Conservation (phyloP, 1,140 invertebrate genomes). For the Hermetia illucens region DNA sequence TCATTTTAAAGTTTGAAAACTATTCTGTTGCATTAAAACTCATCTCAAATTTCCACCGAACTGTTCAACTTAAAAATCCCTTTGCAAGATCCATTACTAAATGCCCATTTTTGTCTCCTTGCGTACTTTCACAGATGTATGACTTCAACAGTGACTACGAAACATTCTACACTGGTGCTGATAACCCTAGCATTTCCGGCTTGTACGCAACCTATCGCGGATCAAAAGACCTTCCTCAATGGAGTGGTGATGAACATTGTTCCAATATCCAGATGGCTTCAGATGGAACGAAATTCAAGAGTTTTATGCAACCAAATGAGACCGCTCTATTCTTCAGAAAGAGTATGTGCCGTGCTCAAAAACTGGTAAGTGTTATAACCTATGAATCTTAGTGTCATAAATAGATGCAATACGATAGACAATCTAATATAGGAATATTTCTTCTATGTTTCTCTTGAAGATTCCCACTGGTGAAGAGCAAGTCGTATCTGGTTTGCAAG, state of each 20-base stretch:
- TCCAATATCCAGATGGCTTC: conserved; percentile 62
- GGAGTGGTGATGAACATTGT: conserved; percentile 51
- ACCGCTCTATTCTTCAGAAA: conserved; percentile 63
- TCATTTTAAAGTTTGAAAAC: too few species aligned
- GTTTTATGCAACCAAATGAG: conserved; percentile 50
- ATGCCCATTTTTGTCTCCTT: conserved; percentile 1
- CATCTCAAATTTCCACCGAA: too few species aligned
- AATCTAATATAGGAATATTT: conserved; percentile 6
- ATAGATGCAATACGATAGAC: not conserved
- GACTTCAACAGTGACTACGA: conserved; percentile 66
- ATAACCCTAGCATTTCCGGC: conserved; percentile 44
- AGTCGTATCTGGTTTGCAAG: conserved; percentile 37
- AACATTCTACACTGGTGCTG: conserved; percentile 61
- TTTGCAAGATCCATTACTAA: too few species aligned
- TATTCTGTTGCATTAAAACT: too few species aligned
- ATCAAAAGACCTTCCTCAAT: conserved; percentile 53
- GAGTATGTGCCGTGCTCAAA: conserved; percentile 61
- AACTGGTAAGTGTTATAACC: conserved; percentile 42
- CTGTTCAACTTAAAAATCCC: too few species aligned
- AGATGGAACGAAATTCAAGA: conserved; percentile 72
- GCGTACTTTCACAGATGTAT: conserved; percentile 57
- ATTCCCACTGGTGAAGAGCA: conserved; percentile 40
- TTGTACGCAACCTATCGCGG: conserved; percentile 65
- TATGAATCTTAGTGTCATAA: too few species aligned
- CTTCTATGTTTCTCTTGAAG: conserved; percentile 30